Conservation (phyloP, 2,888 invertebrate genomes). For the Parnassius orleans region DNA sequence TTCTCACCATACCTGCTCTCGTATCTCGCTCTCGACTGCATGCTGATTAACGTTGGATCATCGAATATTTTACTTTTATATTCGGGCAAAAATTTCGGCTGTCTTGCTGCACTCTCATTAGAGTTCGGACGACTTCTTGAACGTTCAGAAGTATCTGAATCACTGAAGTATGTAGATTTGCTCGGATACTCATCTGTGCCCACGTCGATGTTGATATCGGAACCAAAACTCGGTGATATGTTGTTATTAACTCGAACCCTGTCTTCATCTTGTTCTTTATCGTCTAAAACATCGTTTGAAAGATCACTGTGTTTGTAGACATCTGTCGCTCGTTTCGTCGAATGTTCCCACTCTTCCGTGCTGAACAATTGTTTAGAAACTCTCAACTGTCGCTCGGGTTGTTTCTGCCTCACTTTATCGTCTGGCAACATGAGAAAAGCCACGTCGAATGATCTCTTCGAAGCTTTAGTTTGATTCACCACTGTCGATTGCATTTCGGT, state of each 20-base stretch:
- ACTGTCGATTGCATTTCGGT: constrained; percentile 63
- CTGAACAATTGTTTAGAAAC: constrained; percentile 75
- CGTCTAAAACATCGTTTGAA: constrained; percentile 59
- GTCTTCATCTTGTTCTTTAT: constrained; percentile 69
- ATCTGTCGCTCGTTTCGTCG: constrained; percentile 65
- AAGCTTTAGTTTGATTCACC: constrained; percentile 62
- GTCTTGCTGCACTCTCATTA: constrained; percentile 77
- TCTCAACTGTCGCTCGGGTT: constrained; percentile 77
- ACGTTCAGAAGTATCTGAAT: constrained; percentile 73
- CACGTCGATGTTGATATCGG: constrained; percentile 75
- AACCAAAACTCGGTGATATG: constrained; percentile 72
- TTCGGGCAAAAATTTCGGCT: constrained; percentile 74
- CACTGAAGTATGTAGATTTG: constrained; percentile 73
- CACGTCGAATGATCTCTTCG: constrained; percentile 93
- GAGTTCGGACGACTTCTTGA: constrained; percentile 77
- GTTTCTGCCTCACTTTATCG: constrained; percentile 87
- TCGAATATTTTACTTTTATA: constrained; percentile 83
- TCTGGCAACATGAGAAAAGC: constrained; percentile 95
- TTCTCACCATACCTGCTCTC: constrained; percentile 72
- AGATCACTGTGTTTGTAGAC: constrained; percentile 70
- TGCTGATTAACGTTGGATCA: constrained; percentile 77
- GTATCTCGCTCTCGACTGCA: constrained; percentile 76
- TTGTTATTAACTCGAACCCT: constrained; percentile 67
- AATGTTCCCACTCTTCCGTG: constrained; percentile 73
- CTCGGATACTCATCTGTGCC: constrained; percentile 76